Base-by-base conservation (phyloP, 2,888 invertebrate species). In the Apamea monoglypha region DNA sequence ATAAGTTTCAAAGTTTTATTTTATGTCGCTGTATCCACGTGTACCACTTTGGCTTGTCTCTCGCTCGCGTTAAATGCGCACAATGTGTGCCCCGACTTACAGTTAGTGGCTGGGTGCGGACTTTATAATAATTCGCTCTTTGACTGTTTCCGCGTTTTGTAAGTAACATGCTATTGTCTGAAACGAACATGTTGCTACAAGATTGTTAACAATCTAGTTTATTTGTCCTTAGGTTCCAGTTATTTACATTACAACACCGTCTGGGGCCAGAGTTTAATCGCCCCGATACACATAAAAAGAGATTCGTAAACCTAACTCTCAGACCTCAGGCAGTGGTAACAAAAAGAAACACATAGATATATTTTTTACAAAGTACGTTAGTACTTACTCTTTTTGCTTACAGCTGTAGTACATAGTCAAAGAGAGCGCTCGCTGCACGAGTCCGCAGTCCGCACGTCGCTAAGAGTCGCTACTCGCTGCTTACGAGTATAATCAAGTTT, bases 1-100 rank as follows among this genome's bases (percentile, higher is more conserved):
- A 92, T 94, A 93, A 93, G 92, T 93, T 93, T 90, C 87, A 84
- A 86, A 91, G 93, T 94, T 94, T 93, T 94, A 94, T 94, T 92
- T 92, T 87, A 82, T 89, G 88, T 80, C 72, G 76, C 78, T 76
- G 88, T 87, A 80, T 89, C 89, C 93, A 92, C 92, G 92, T 93
- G 93, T 89, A 84, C 83, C 86, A 88, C 87, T 91, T 92, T 90
- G 90, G 90, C 91, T 88, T 88, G 89, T 87, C 84, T 85, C 84
- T 83, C 85, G 77, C 56, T 83, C 75, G 85, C 82, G 84, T 84
- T 90, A 89, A 91, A 91, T 89, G 88, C 86, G 85, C 81, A 89
- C 88, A 89, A 89, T 90, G 90, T 90, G 82, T 81, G 75, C 77
- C 25, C 32, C 77, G 83, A 74, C 75, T 80, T 77, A 82, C 83